Evolutionary conservation across 2,113 vertebrate species (phyloP).

Genomic region (Dendrocopos noguchii): DNA sequence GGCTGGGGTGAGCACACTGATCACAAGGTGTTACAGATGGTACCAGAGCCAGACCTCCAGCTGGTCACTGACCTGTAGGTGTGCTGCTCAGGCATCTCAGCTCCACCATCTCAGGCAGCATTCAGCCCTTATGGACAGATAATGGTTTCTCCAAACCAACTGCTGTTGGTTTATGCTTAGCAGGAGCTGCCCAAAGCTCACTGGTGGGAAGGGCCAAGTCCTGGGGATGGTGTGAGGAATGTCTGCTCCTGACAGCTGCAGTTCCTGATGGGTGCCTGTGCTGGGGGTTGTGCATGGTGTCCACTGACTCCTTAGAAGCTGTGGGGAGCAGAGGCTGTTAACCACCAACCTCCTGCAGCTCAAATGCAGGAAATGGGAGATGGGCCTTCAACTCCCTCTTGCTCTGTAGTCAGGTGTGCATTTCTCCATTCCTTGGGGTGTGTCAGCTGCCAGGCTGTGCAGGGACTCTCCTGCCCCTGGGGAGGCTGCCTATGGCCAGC

Average conservation of each 20-base stretch:
- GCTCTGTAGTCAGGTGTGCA: accelerated
- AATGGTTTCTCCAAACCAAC: not conserved
- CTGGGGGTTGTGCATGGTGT: too few relatives aligned
- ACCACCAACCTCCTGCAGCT: not conserved
- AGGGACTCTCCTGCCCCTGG: accelerated
- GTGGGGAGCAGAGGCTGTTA: not conserved
- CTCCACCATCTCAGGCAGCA: not conserved
- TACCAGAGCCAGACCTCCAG: not conserved
- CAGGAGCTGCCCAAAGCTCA: not conserved
- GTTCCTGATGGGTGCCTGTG: not conserved
- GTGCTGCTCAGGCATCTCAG: not conserved
- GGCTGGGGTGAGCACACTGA: not conserved
- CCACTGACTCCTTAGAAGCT: not conserved
- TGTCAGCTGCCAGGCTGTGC: not conserved
- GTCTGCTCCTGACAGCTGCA: not conserved
- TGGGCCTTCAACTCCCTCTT: not conserved
- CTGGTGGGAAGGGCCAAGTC: not conserved
- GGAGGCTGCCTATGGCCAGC: not conserved
- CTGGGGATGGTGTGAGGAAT: accelerated
- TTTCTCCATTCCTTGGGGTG: not conserved
- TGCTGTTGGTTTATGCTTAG: not conserved
- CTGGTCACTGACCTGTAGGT: not conserved
- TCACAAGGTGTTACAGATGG: not conserved
- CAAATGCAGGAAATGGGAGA: not conserved
- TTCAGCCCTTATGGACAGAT: not conserved